Evolutionary conservation across 1,140 invertebrate genomes (phyloP), one percentile per base, ranked within the genome.

Genomic region (Zaprionus inermis): DNA sequence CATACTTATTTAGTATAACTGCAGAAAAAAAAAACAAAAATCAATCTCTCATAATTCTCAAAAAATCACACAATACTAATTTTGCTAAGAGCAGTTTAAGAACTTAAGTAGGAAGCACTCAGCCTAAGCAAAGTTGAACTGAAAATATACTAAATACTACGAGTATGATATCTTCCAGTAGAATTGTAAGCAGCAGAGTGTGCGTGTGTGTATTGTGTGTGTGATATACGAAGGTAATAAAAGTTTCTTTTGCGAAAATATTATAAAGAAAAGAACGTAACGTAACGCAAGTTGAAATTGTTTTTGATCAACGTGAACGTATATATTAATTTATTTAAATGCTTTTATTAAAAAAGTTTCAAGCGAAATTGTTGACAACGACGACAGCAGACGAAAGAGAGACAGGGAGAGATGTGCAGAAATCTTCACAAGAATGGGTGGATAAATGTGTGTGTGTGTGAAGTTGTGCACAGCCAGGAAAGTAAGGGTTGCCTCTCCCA

Each of bases 301-400:
- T 79, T 82, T 79, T 59, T 84, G 75, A 76, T 79, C 79, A 79
- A 84, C 55, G 46, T 51, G 63, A 75, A 72, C 71, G 71, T 66
- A 66, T 79, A 77, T 78, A 79, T 86, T 75, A 88, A 89, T 88
- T 88, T 72, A 88, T 89, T 83, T 88, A 83, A 88, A 88, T 88
- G 73, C 71, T 81, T 82, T 88, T 89, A 88, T 88, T 89, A 88
- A 88, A 88, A 88, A 88, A 88, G 61, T 83, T 88, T 88, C 52
- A n/a, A 64, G 49, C 73, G 52, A 52, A 85, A 82, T 79, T 66
- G 79, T 81, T 79, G 72, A 79, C 78, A 59, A 69, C 81, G 68
- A 76, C 52, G 58, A 64, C 46, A 74, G 52, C 41, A 64, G 56
- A 38, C 38, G 36, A 63, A 16, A 44, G 54, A 41, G 57, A 72